Conservation (phyloP, 2,888 invertebrate genomes). For the Scaptomyza caliginosa region DNA sequence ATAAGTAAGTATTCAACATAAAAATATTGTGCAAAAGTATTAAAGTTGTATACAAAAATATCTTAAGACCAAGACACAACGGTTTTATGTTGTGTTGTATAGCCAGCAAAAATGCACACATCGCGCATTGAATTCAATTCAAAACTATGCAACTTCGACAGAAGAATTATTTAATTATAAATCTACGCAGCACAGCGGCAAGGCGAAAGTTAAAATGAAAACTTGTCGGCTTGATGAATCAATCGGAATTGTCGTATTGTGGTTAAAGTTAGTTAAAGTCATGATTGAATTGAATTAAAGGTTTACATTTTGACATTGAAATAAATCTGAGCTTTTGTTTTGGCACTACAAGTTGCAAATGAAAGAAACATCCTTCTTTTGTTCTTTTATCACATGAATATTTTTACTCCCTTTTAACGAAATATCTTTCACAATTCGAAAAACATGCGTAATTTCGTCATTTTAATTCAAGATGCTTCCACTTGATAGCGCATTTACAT, state of each 20-base stretch:
- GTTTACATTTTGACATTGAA: constrained; percentile 24
- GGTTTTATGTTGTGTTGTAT: neutral
- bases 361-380: neutral
- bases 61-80: neutral
- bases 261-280: neutral
- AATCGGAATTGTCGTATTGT: constrained; percentile 1
- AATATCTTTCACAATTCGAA: neutral
- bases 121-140: neutral
- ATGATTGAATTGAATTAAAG: constrained; percentile 26
- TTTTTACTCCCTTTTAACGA: neutral
- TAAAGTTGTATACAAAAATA: neutral
- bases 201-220: neutral
- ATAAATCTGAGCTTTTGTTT: constrained; percentile 27
- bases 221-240: constrained; percentile 19
- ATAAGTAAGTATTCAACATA: neutral
- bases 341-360: neutral
- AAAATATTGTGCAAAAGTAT: neutral
- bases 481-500: constrained; percentile 8
- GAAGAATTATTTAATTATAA: constrained; percentile 21
- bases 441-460: constrained; percentile 1
- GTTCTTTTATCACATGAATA: neutral
- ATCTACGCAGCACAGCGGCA: neutral
- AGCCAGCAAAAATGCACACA: too few species aligned
- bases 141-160: constrained; percentile 12
- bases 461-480: neutral